These are phyloP conservation scores for zebrafish (Danio rerio) DNA, from an alignment of 2,113 vertebrate genomes.

Conservation along the genomic window DNA sequence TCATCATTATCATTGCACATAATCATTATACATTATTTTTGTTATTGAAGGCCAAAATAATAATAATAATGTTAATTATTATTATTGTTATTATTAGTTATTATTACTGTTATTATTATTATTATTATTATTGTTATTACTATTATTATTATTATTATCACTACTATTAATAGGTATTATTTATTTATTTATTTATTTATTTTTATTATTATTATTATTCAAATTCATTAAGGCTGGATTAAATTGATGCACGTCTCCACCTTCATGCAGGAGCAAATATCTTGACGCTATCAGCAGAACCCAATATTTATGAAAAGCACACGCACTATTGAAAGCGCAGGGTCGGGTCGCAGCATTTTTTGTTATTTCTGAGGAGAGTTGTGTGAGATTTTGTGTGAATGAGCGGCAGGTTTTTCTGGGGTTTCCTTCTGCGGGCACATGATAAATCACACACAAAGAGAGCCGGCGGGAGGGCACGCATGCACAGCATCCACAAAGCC, in stretches of 20 bases:
- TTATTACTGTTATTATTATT: no score
- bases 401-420: slow-evolving; percentile 32
- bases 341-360: slow-evolving; percentile 19
- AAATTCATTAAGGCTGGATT: no score
- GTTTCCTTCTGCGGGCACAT: slow-evolving; percentile 59
- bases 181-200: no score
- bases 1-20: no score
- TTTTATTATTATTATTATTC: no score
- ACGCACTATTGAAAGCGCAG: slow-evolving; percentile 63
- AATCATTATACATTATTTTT: no score
- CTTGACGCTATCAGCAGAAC: slow-evolving; percentile 63
- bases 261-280: slow-evolving; percentile 57
- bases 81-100: no score
- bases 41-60: no score
- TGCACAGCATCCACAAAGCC: slow-evolving; percentile 10
- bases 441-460: slow-evolving; percentile 63
- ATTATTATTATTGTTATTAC: no score
- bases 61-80: no score
- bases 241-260: slow-evolving; percentile 57
- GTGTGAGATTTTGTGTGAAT: slow-evolving; percentile 23
- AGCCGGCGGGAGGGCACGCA: neutral
- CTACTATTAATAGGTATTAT: no score
- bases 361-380: slow-evolving; percentile 39
- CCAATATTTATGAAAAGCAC: slow-evolving; percentile 70
- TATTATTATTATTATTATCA: no score